Conservation (phyloP, 1,140 invertebrate genomes). For the Drosophila arawakana region DNA sequence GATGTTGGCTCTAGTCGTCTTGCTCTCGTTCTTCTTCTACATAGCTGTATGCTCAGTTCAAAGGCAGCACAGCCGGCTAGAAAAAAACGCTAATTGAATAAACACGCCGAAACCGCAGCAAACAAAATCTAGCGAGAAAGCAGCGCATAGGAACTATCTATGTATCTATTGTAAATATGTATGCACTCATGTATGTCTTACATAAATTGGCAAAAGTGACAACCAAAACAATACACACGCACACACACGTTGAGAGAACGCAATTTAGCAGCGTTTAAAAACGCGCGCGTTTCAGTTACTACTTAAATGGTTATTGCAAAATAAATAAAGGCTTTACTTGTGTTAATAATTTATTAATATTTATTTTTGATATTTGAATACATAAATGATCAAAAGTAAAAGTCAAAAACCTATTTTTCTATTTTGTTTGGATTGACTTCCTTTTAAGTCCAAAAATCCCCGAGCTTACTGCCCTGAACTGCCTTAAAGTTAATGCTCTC, state of each 20-base stretch:
- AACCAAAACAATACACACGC: conserved; percentile 19
- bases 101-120: conserved; percentile 66
- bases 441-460: too few species aligned
- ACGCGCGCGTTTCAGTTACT: conserved; percentile 7
- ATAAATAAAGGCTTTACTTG: too few species aligned
- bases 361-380: too few species aligned
- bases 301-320: too few species aligned
- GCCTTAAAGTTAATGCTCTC: conserved; percentile 26
- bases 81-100: conserved; percentile 74
- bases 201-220: conserved; percentile 71
- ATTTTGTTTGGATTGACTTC: too few species aligned
- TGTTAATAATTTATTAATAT: background rate
- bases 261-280: conserved; percentile 30
- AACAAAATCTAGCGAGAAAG: conserved; percentile 66
- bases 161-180: conserved; percentile 34
- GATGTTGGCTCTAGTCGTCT: conserved; percentile 19
- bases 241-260: conserved; percentile 31
- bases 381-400: too few species aligned
- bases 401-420: too few species aligned
- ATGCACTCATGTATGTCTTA: background rate
- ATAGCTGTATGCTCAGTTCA: conserved; percentile 22
- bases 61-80: conserved; percentile 43
- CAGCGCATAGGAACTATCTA: conserved; percentile 28
- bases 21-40: conserved; percentile 19
- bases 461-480: conserved; percentile 20